Percentiles rank a stretch among this genome's conserved stretches.
These are phyloP conservation scores for Drosophila paulistorum DNA, from an alignment of 1,140 invertebrate species.

Conservation along the genomic window DNA sequence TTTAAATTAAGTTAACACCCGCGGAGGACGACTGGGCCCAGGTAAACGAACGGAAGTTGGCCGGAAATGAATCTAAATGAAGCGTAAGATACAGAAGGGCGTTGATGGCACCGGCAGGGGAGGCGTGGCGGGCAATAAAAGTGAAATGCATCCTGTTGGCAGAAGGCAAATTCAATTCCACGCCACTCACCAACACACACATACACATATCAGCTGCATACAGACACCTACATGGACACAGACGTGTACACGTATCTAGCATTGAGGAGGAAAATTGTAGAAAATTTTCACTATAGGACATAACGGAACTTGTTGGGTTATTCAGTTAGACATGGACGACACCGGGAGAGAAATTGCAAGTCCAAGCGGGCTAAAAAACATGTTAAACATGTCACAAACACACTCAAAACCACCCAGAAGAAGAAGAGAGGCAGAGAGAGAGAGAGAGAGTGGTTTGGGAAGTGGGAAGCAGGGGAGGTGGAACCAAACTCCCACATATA, in stretches of 20 bases:
- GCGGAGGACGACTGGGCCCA: conserved; percentile 17
- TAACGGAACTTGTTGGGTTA: conserved; percentile 42
- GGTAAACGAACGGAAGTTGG: conserved; percentile 35
- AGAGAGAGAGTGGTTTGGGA: background rate
- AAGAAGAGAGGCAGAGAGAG: background rate
- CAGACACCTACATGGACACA: background rate
- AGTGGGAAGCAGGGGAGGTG: background rate
- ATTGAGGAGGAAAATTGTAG: background rate
- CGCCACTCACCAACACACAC: conserved; percentile 18
- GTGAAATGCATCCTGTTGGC: conserved; percentile 12
- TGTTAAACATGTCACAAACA: conserved; percentile 69
- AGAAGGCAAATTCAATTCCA: conserved; percentile 22
- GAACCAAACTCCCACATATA: conserved; percentile 29
- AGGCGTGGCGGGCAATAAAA: conserved; percentile 20
- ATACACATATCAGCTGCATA: background rate
- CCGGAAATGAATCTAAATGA: conserved; percentile 50
- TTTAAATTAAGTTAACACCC: conserved; percentile 35
- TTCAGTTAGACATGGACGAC: conserved; percentile 44
- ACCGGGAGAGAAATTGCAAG: conserved; percentile 37
- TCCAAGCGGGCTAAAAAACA: conserved; percentile 50
- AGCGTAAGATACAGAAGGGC: conserved; percentile 13
- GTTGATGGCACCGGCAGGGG: background rate
- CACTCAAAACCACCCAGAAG: background rate
- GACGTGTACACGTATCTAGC: background rate
- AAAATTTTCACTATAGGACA: conserved; percentile 51